Conservation (phyloP, 2,888 invertebrate genomes). For the Nemotelus pantherinus region DNA sequence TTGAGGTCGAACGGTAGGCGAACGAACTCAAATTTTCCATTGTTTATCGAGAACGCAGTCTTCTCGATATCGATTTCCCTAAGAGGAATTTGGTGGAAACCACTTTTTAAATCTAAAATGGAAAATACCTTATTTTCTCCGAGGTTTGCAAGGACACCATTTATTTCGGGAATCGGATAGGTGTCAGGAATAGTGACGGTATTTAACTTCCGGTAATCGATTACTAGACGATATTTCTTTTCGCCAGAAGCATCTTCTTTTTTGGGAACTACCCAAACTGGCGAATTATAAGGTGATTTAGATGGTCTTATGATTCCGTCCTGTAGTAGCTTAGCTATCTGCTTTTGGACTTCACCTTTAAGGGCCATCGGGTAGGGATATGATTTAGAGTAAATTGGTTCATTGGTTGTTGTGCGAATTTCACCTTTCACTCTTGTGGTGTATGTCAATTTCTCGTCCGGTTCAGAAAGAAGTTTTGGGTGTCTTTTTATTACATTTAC, state of each 20-base stretch:
- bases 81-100: constrained; percentile 28
- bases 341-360: constrained; percentile 18
- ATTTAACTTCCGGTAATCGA: constrained; percentile 36
- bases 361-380: constrained; percentile 21
- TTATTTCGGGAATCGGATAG: constrained; percentile 29
- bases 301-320: too few relatives aligned
- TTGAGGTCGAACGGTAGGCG: not conserved
- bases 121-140: constrained; percentile 21
- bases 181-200: constrained; percentile 25
- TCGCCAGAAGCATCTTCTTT: constrained; percentile 28
- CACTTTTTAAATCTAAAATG: constrained; percentile 12
- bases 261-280: constrained; percentile 28
- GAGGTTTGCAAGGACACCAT: constrained; percentile 27
- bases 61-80: constrained; percentile 24
- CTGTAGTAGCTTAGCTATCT: constrained; percentile 12
- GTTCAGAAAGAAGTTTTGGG: not conserved
- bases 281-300: too few relatives aligned
- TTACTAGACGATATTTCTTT: constrained; percentile 32
- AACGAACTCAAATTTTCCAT: constrained; percentile 26
- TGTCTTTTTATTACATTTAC: not conserved
- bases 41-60: constrained; percentile 28
- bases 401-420: constrained; percentile 13
- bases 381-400: constrained; percentile 23
- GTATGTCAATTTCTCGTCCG: constrained; percentile 1
- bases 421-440: not conserved